Evolutionary conservation across 35 echinoderm and acorn worm species (phyloP).

Genomic region (Patiria miniata): DNA sequence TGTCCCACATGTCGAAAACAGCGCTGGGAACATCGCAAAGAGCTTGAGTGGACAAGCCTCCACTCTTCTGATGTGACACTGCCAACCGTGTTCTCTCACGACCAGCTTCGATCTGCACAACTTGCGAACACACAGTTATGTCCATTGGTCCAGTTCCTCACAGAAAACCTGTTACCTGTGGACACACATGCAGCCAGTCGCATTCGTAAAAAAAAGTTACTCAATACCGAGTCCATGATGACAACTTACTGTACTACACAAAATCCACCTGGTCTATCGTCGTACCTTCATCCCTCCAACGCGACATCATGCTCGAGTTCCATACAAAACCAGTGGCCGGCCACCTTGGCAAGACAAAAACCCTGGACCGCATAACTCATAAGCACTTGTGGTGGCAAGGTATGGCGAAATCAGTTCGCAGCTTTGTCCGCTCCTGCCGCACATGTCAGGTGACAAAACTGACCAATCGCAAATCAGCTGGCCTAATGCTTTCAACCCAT

Average conservation of each 20-base stretch:
- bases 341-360: slow-evolving; percentile 52
- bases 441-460: slow-evolving; percentile 6
- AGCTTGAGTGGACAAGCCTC: background rate
- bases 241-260: background rate
- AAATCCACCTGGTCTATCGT: background rate
- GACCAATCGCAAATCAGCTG: background rate
- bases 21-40: background rate
- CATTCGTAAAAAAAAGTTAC: background rate
- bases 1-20: background rate
- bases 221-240: background rate
- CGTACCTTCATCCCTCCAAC: background rate
- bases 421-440: slow-evolving; percentile 16
- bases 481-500: slow-evolving; percentile 14
- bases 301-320: slow-evolving; percentile 10
- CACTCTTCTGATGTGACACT: background rate
- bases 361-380: slow-evolving; percentile 22
- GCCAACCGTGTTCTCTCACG: background rate
- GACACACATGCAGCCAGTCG: too few species aligned
- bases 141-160: too few species aligned
- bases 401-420: background rate
- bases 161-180: too few species aligned
- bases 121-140: too few species aligned
- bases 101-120: background rate
- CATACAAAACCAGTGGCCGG: slow-evolving; percentile 54
- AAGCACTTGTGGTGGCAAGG: slow-evolving; percentile 17